phyloP scores from a whole-genome alignment of 2,797 vertebrate species.

The Enteromius paludinosus region DNA sequence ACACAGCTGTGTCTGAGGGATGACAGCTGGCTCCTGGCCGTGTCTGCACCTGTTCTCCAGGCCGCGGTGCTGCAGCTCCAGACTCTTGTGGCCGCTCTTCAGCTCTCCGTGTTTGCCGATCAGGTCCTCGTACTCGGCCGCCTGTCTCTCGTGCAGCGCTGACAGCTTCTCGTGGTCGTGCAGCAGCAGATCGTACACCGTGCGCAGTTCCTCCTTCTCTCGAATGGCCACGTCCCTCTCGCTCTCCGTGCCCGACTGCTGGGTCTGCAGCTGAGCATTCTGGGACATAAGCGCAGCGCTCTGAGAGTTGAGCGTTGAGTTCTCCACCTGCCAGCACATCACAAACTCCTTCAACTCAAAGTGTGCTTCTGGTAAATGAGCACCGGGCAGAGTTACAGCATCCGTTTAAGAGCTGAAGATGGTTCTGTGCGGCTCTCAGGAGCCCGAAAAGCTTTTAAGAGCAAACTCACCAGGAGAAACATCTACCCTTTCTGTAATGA shows the following conservation, averaged over 20 bases:
- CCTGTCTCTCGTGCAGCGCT: conserved; percentile 93
- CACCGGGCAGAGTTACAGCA: background rate
- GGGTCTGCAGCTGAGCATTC: conserved; percentile 92
- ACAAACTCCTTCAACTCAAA: background rate
- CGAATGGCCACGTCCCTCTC: conserved; percentile 87
- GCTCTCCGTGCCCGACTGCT: conserved; percentile 89
- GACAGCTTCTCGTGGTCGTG: conserved; percentile 95
- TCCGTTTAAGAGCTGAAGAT: background rate
- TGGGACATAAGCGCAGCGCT: conserved; percentile 92
- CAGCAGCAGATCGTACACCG: conserved; percentile 91
- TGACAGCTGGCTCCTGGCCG: background rate
- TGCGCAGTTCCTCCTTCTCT: conserved; percentile 90
- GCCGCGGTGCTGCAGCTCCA: conserved; percentile 93
- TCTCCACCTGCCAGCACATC: conserved; percentile 85
- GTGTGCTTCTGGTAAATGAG: background rate
- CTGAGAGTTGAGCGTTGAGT: conserved; percentile 92
- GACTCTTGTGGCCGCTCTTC: conserved; percentile 90
- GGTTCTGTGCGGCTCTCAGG: background rate
- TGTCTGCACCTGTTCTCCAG: conserved; percentile 91
- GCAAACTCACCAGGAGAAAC: background rate
- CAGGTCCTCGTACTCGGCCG: conserved; percentile 89
- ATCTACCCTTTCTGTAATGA: background rate
- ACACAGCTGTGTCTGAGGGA: background rate
- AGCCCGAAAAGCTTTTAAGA: conserved; percentile 5
- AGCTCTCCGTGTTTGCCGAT: conserved; percentile 94